A percentile compares a stretch with the other conserved stretches of the same genome.
phyloP scores from a whole-genome alignment of 2,113 vertebrate species.

The Phocoena phocoena region DNA sequence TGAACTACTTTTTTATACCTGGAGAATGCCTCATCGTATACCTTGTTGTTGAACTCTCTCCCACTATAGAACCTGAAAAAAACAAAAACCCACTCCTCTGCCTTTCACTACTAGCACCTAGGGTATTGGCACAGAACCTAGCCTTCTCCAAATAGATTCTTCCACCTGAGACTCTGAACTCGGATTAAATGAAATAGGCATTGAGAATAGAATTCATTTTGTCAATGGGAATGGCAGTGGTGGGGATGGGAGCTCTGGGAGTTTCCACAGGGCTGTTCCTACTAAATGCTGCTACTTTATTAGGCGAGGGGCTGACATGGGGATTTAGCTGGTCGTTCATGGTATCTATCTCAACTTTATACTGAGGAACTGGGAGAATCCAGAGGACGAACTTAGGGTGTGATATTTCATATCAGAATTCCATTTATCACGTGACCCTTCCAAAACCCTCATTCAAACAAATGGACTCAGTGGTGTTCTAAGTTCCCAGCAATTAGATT shows the following conservation, averaged over 20 bases:
- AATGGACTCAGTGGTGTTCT: not conserved
- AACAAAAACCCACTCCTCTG: not conserved
- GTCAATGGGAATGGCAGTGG: not conserved
- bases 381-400: not conserved
- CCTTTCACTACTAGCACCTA: not conserved
- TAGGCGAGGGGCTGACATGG: not conserved
- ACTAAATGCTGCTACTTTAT: not conserved
- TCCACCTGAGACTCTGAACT: not conserved
- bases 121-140: not conserved
- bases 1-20: not conserved
- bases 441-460: not conserved
- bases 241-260: not conserved
- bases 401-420: conserved; percentile 2
- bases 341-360: not conserved
- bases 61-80: not conserved
- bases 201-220: not conserved
- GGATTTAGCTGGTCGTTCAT: not conserved
- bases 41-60: not conserved
- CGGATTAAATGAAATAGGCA: not conserved
- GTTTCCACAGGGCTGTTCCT: not conserved
- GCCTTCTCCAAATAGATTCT: not conserved
- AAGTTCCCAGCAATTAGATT: not conserved
- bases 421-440: not conserved
- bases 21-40: not conserved
- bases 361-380: not conserved